A percentile compares a stretch with the other conserved stretches of the same genome.
These are phyloP conservation scores for Oenanthe melanoleuca DNA, from an alignment of 2,113 vertebrate species.

Conservation along the genomic window DNA sequence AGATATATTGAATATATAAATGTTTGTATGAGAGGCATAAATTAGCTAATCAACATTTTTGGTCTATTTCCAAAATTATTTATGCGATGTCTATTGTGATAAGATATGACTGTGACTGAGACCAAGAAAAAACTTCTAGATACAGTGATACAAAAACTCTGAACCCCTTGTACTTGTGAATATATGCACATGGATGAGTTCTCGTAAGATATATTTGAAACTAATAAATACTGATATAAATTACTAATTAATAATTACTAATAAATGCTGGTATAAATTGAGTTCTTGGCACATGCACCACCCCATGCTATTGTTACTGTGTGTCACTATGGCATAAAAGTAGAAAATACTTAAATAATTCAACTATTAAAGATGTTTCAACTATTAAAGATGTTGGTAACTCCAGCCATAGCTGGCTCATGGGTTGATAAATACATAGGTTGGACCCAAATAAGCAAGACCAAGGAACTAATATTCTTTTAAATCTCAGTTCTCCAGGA, in stretches of 20 bases:
- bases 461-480: neutral
- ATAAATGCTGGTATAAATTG: neutral
- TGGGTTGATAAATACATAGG: neutral
- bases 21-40: neutral
- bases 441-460: neutral
- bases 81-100: neutral
- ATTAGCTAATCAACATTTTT: neutral
- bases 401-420: neutral
- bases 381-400: neutral
- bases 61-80: neutral
- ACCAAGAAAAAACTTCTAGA: neutral
- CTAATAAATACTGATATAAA: neutral
- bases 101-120: neutral
- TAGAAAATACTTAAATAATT: neutral
- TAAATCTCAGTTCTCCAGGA: neutral
- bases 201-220: neutral
- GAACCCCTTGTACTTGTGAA: neutral
- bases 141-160: neutral
- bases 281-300: neutral
- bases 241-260: no score
- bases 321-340: neutral
- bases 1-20: neutral
- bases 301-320: neutral
- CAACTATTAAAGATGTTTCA: neutral
- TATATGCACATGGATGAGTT: neutral